Base-by-base conservation (phyloP, 2,888 invertebrate species). In the Brachyptera risi region DNA sequence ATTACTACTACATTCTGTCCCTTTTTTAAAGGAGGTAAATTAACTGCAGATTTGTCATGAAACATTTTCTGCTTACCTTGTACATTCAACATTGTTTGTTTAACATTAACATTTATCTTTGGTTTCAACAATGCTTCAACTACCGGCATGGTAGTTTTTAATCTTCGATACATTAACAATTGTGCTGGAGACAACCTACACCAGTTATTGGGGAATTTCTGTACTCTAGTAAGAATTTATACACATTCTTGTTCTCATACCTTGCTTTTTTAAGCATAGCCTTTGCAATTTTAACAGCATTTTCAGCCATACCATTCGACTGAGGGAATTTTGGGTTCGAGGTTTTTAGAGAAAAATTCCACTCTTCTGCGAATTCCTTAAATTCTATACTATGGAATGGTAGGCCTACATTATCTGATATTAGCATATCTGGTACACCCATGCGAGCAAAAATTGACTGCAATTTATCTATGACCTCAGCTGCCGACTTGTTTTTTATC, bases 231-330 rank as follows among this genome's bases (percentile, higher is more conserved):
- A 19, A 3, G 11, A 11, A 17, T 44, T 19, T 11, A 44, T 11
- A 5, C 17, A 19, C n/a, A 19, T 19, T 21, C 9, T 21, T n/a
- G 17, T 3, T 11, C 21, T n/a, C 19, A 3, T 44, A 11, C 2
- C 21, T 11, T 19, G 19, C 19, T 31, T 51, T 59, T 51, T 37
- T 51, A 21, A 51, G 21, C 21, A 59, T 59, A 5, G 26, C 24
- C 13, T 59, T 59, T 3, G 37, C 49, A 26, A 38, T 59, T 17
- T 51, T 9, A 3, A 50, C 59, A 13, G 37, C 50, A 13, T 24
- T 51, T 15, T 59, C 51, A 7, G 44, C 44, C 3, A 19, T 5
- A 13, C 59, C 59, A 35, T 59, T 59, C 9, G 59, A 50, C 23
- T 50, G 31, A 7, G 59, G 51, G 38, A 51, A 59, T 11, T 1